Evolutionary conservation across 2,797 vertebrate species (phyloP), one percentile per base, ranked within the genome.

Genomic region (Hoplostethus atlanticus): DNA sequence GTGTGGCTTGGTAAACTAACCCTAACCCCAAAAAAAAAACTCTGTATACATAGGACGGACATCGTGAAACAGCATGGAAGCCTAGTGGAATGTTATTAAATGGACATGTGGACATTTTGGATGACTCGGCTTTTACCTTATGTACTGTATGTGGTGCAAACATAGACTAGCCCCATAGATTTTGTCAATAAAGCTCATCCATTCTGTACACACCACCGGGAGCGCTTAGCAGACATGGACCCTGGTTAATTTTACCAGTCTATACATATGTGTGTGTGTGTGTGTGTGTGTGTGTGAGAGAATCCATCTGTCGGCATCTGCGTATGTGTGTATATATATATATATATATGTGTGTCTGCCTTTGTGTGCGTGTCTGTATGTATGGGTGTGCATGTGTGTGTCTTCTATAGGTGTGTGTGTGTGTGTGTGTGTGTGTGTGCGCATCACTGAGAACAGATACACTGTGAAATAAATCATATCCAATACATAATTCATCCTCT

Each of bases 391-490:
- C 58, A 17, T 62, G 48, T 60, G 46, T 66, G 51, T 25, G 31
- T 31, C 52, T 3, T 1, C 21, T 10, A 52, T 25, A 47, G 5
- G 64, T 42, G 42, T 42, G 56, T n/a, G n/a, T 28, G 17, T 15
- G 40, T 52, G 71, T 63, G 55, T 9, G 52, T 6, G 70, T n/a
- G 68, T 48, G 61, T 68, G 64, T n/a, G 48, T 60, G 68, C 73
- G 75, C 77, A 79, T 87, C 58, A 21, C 80, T 84, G 79, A 85
- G 64, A 85, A 21, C 21, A 21, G 21, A 21, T 89, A 92, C 93
- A 93, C 91, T 92, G 90, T 92, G 88, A 93, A 92, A 91, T 81
- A 89, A 86, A 79, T 89, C 80, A 77, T 86, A 82, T 83, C 68
- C 56, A 28, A 83, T 86, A 57, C 84, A 91, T 92, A 79, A 84